Base-by-base conservation (phyloP, 2,888 invertebrate genomes). In the Crepidodera aurea region DNA sequence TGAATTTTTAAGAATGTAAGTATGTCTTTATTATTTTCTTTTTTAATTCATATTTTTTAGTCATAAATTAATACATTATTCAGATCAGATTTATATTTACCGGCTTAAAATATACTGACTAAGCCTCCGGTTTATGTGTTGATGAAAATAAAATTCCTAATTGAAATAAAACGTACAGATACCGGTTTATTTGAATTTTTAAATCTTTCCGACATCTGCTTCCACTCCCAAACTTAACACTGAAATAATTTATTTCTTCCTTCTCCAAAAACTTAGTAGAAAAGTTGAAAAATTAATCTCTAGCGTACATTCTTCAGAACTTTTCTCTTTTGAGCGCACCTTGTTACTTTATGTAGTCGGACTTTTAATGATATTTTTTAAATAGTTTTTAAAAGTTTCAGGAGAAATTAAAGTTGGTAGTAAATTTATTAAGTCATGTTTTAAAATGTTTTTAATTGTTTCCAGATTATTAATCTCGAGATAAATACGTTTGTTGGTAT, bases 211-310 rank as follows among this genome's bases (percentile, higher is more conserved):
- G 1, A 44, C 42, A 44, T 19, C 42, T 16, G 42, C 42, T n/a
- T 1, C 19, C 2, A 19, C 15, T 44, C 19, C 1, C 42, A 12
- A n/a, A 44, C n/a, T 18, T n/a, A 18, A 10, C 5, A 19, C 15
- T 18, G 1, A 42, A 42, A 2, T 12, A 22, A 22, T 29, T 29
- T 29, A 5, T 19, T 46, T 25, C 25, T 25, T 19, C 6, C 18
- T 25, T 13, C 3, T 6, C 25, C 12, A 13, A 46, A 12, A 2
- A n/a, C 2, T 5, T 22, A 10, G 6, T 13, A 18, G 10, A 13
- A 46, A 46, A 46, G 10, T 19, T 25, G 1, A 46, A 13, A 13
- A 46, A 22, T 22, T 46, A 46, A 46, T 46, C 22, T 46, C n/a
- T n/a, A 46, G 12, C 2, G 46, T n/a, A 46, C 46, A 25, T 46